These are phyloP conservation scores for Branchinecta lindahli DNA, from an alignment of 1,140 invertebrate genomes.

Conservation along the genomic window DNA sequence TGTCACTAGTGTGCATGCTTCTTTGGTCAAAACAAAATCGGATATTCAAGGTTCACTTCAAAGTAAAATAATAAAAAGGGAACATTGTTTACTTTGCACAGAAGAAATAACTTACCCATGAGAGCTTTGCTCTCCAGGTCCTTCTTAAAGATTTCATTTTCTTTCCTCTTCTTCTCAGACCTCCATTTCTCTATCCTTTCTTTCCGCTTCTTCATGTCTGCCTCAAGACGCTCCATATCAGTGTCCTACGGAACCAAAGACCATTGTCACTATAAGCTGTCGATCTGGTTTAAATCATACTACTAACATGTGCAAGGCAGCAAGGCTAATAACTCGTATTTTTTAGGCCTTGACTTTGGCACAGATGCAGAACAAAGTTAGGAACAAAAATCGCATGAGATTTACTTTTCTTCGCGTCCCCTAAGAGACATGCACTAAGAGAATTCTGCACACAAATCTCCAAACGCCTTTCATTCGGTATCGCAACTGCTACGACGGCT, in stretches of 20 bases:
- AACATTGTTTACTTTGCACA: no score
- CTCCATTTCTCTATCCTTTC: slow-evolving; percentile 87
- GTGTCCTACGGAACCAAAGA: slow-evolving; percentile 32
- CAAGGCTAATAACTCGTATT: background rate
- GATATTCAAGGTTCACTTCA: no score
- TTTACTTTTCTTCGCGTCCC: no score
- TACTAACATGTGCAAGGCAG: background rate
- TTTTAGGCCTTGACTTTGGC: background rate
- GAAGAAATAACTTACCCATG: slow-evolving; percentile 27
- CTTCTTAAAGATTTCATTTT: slow-evolving; percentile 57
- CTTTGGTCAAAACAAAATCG: no score
- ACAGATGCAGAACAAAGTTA: background rate
- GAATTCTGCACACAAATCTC: no score
- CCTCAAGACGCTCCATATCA: slow-evolving; percentile 66
- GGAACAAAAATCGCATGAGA: background rate
- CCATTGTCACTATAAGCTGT: slow-evolving; percentile 5
- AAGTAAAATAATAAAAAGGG: no score
- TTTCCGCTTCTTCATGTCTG: slow-evolving; percentile 88
- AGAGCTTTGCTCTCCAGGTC: slow-evolving; percentile 43
- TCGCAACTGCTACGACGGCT: no score
- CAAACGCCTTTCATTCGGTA: no score
- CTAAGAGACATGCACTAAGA: no score
- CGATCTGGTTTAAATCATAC: background rate
- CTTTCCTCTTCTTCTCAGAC: slow-evolving; percentile 68
- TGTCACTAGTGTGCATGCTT: no score